Base-by-base conservation (phyloP, 2,888 invertebrate genomes). In the Iphiclides podalirius region DNA sequence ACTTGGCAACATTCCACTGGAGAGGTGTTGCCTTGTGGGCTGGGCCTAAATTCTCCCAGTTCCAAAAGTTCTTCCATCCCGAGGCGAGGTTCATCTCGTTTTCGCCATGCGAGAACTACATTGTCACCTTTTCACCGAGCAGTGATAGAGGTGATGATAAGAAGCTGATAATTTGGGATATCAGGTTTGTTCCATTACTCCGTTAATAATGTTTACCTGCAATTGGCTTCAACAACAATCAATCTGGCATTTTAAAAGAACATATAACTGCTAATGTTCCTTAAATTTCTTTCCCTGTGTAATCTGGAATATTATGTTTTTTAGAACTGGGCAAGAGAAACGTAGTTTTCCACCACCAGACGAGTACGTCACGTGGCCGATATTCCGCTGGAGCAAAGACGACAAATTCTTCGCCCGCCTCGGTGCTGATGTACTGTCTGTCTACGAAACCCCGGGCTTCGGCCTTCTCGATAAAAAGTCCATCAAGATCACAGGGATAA, bases 11-110 rank as follows among this genome's bases (percentile, higher is more conserved):
- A 0, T 97, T 98, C 88, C 99, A 99, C 73, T 94, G 94, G 79
- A 92, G 95, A 55, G 99, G 99, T 47, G 97, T 99, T 41, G 98
- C 97, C 0, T 89, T 99, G 37, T 99, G 99, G 99, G 99, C 98
- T 12, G 99, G 99, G 0, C 96, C 96, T 15, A 93, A 94, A 65
- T 99, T 97, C 85, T 91, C 93, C 0, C 97, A 98, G 79, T 95
- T 98, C 67, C 96, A 95, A 75, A 94, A 95, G 71, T 99, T 98
- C 79, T 93, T 92, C 51, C 98, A 98, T 67, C 90, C 93, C 0
- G 94, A 95, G 57, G 99, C 98, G 0, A 95, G 98, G 67, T 96
- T 96, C 66, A 96, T 99, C 52, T 98, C 98, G 66, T 99, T 98
- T 82, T 99, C 99, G 7, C 99, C 99, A 0, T 96, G 96, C 79